A percentile compares a stretch with the other conserved stretches of the same genome.
Conservation (phyloP, 1,140 invertebrate species). For the Homalodisca vitripennis region DNA sequence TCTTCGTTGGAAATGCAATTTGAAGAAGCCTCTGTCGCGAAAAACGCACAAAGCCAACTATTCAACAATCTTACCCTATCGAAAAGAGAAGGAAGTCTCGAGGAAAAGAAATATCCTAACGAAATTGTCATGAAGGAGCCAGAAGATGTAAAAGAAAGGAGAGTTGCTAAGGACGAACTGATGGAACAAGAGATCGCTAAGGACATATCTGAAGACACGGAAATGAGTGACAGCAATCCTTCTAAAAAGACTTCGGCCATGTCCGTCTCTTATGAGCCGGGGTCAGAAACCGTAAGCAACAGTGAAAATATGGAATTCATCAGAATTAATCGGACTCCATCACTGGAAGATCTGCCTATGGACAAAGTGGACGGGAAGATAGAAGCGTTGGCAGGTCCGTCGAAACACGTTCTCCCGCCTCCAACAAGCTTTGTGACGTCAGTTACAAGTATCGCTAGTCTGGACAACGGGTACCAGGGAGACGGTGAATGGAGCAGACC, state of each 20-base stretch:
- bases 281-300: conserved; percentile 20
- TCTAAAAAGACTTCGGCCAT: conserved; percentile 34
- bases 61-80: background rate
- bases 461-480: conserved; percentile 83
- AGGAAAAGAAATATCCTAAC: background rate
- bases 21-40: conserved; percentile 10
- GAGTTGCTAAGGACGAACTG: background rate
- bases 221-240: conserved; percentile 31
- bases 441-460: conserved; percentile 79
- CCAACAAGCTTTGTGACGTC: conserved; percentile 74
- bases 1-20: conserved; percentile 29
- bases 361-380: conserved; percentile 62
- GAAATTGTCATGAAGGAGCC: conserved; percentile 19
- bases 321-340: conserved; percentile 69
- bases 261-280: conserved; percentile 20
- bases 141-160: conserved; percentile 23
- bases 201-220: conserved; percentile 34
- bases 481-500: conserved; percentile 76
- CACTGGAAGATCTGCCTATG: conserved; percentile 75
- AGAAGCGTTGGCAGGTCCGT: conserved; percentile 43
- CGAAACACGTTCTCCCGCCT: conserved; percentile 50
- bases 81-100: background rate
- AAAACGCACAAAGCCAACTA: background rate
- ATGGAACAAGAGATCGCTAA: conserved; percentile 25
- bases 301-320: conserved; percentile 33